Conservation (phyloP, 2,797 vertebrate genomes). For the Prunella strophiata region DNA sequence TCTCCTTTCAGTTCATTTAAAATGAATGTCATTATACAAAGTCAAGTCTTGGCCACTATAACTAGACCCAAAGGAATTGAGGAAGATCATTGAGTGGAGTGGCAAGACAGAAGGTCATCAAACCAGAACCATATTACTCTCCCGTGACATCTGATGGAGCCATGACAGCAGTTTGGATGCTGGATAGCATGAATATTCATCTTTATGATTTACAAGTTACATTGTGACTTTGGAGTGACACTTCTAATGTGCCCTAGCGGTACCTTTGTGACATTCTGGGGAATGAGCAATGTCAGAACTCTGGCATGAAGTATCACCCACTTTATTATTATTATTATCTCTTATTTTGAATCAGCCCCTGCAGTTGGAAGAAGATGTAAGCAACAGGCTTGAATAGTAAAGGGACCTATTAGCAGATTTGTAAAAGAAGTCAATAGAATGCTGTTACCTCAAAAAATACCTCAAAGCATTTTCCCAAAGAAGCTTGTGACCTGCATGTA, state of each 20-base stretch:
- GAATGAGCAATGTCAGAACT: constrained; percentile 55
- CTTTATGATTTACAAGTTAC: neutral
- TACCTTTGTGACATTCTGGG: neutral
- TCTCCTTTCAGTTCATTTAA: neutral
- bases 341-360: neutral
- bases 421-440: neutral
- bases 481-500: neutral
- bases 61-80: neutral
- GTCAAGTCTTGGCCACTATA: neutral
- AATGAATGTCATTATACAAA: neutral
- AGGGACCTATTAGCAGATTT: neutral
- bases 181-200: constrained; percentile 74
- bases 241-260: constrained; percentile 5
- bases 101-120: constrained; percentile 37
- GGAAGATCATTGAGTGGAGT: neutral
- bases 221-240: constrained; percentile 59
- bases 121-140: constrained; percentile 22
- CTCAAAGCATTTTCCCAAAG: neutral
- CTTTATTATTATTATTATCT: neutral
- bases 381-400: neutral
- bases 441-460: neutral
- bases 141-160: constrained; percentile 59
- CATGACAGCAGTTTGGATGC: constrained; percentile 54
- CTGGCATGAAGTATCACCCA: neutral
- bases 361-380: neutral